Evolutionary conservation across 53 echinoderm and acorn worm genomes (phyloP).

Genomic region (Echinometra lucunter): DNA sequence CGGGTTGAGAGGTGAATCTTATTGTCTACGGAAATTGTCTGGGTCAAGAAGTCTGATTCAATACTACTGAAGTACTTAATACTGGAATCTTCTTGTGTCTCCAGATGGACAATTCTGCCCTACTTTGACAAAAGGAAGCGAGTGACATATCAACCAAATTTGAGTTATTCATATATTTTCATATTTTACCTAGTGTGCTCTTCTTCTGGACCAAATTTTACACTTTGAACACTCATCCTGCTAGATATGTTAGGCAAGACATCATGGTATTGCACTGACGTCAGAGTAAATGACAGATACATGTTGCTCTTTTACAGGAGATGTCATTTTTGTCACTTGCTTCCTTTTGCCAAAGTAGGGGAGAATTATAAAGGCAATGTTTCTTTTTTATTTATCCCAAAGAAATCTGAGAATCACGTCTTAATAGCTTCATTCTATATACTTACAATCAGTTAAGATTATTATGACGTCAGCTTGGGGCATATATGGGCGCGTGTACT

Average conservation of each 20-base stretch:
- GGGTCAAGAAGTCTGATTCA: background rate
- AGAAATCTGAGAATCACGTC: background rate
- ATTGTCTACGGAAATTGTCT: background rate
- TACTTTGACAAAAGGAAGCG: no score
- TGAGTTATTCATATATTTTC: no score
- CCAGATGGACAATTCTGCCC: background rate
- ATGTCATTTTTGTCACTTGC: no score
- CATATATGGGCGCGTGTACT: background rate
- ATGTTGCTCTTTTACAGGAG: no score
- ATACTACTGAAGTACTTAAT: background rate
- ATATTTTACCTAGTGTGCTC: no score
- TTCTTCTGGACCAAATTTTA: no score
- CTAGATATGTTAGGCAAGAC: no score
- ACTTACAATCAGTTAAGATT: background rate
- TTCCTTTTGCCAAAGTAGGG: no score
- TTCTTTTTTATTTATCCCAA: background rate
- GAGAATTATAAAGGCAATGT: background rate
- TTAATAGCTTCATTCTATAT: background rate
- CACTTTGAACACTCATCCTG: no score
- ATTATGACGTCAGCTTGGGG: background rate
- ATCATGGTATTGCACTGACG: no score
- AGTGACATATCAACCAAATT: no score
- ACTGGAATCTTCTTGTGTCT: background rate
- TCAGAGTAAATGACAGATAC: no score
- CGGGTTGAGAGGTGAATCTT: background rate